Evolutionary conservation across 1,140 invertebrate genomes (phyloP).

Genomic region (Argopecten irradians): DNA sequence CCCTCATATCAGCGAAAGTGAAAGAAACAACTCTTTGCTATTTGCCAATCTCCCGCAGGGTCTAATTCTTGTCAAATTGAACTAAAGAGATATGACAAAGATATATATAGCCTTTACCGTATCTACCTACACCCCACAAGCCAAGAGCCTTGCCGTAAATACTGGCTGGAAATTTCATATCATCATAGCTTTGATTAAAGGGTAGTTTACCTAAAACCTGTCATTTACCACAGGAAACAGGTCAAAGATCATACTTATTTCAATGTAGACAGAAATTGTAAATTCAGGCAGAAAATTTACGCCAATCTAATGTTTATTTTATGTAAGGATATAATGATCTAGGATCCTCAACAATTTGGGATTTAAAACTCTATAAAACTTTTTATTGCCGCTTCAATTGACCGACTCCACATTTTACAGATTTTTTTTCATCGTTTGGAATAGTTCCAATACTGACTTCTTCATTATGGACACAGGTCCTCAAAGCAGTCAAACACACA

Average conservation of each 20-base stretch:
- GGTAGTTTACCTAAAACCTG: background rate
- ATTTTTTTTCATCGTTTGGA: background rate
- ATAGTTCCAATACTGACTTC: background rate
- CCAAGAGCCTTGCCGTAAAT: background rate
- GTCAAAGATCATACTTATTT: background rate
- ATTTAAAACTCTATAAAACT: background rate
- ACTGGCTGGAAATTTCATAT: background rate
- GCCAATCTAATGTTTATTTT: background rate
- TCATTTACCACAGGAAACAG: background rate
- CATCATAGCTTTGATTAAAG: background rate
- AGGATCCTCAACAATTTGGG: background rate
- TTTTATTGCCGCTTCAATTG: background rate
- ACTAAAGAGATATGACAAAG: background rate
- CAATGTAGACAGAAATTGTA: constrained; percentile 12
- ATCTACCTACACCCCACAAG: background rate
- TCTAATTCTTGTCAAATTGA: constrained; percentile 6
- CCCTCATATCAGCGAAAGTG: background rate
- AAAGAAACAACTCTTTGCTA: background rate
- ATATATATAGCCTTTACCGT: background rate
- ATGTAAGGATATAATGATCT: background rate
- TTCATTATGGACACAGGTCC: background rate
- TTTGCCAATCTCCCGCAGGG: constrained; percentile 20
- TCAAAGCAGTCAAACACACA: background rate
- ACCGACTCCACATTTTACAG: background rate
- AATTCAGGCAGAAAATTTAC: background rate